Base-by-base conservation (phyloP, 2,888 invertebrate genomes). In the Buathra laborator region DNA sequence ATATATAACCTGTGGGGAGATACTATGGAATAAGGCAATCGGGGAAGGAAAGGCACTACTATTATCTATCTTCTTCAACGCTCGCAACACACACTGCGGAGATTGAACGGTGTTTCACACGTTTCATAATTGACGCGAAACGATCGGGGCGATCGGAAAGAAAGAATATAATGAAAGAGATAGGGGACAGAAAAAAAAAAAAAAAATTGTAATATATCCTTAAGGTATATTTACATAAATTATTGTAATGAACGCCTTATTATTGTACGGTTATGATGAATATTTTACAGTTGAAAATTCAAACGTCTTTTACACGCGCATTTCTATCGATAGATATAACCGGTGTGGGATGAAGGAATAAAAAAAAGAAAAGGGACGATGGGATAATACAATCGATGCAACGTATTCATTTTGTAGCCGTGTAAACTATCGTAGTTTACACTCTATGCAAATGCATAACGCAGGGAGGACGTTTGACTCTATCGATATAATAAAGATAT, bases 241-340 rank as follows among this genome's bases (percentile, higher is more conserved):
- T 79, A 81, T 79, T 75, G 66, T 79, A 75, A 81, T 75, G 66
- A 68, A 56, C 64, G 70, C n/a, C 48, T 74, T 75, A 71, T 79
- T 66, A 78, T 78, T 79, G 75, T 81, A 74, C 81, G 72, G 77
- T 77, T 77, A 81, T 68, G 72, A 81, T 81, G 66, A 81, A 81
- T 77, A 74, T 84, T 83, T 70, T 29, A 66, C 64, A 29, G 48
- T 62, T 68, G 24, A 53, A 67, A 32, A 19, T 46, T 44, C 16
- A 19, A 24, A 29, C 6, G 19, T 43, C 19, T 16, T 43, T 53
- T 37, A 9, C 1, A 51, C 6, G 0, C 6, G 37, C 37, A 7
- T 6, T 46, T 70, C 32, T 51, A 37, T 3, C 16, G 29, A 53
- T 37, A 32, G n/a, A 53, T 32, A n/a, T 10, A 59, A 5, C 48